Conservation (phyloP, 2,797 vertebrate genomes). For the Myotis daubentonii region DNA sequence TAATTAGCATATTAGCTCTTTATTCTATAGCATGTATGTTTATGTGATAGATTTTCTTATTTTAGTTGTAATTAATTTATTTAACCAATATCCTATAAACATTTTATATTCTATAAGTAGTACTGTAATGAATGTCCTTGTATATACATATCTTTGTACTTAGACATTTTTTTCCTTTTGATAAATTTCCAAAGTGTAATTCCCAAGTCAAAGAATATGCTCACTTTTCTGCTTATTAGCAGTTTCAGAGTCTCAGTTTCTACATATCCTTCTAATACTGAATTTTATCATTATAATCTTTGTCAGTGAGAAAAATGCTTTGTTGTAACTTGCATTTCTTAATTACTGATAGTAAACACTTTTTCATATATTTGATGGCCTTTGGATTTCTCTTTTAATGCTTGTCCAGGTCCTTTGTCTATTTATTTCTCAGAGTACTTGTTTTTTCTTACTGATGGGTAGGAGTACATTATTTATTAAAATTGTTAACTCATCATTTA, state of each 20-base stretch:
- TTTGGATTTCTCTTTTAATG: constrained; percentile 43
- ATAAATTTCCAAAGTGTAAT: constrained; percentile 30
- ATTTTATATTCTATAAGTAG: constrained; percentile 42
- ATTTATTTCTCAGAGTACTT: background rate
- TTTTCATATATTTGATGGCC: constrained; percentile 39
- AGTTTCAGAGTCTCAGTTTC: constrained; percentile 40
- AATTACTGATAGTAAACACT: constrained; percentile 34
- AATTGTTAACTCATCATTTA: constrained; percentile 22
- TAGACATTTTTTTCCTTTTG: background rate
- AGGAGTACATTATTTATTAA: constrained; percentile 43
- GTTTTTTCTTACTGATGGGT: background rate
- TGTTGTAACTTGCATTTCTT: constrained; percentile 56
- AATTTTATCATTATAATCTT: constrained; percentile 36
- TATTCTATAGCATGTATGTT: background rate
- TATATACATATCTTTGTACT: background rate
- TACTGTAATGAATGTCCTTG: background rate
- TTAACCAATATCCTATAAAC: background rate
- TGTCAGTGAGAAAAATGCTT: constrained; percentile 28
- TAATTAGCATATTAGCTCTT: too few species aligned
- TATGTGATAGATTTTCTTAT: background rate
- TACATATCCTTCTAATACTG: background rate
- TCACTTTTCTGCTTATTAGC: background rate
- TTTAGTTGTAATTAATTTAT: constrained; percentile 26
- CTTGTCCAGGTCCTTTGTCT: background rate
- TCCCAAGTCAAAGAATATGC: background rate